These are phyloP conservation scores for Oreamnos americanus DNA, from an alignment of 2,113 vertebrate species.

Conservation along the genomic window DNA sequence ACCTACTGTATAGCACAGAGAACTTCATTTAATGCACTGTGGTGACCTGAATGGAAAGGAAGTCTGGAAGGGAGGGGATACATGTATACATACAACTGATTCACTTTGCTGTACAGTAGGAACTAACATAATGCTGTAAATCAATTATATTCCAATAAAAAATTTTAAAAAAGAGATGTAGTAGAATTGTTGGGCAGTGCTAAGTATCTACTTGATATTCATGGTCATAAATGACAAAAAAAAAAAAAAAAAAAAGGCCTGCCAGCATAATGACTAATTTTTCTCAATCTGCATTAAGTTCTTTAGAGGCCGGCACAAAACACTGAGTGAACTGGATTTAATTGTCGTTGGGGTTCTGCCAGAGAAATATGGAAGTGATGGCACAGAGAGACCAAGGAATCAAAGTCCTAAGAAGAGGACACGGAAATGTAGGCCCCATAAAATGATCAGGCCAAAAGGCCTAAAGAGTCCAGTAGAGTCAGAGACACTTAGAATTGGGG, in stretches of 20 bases:
- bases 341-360: background rate
- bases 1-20: background rate
- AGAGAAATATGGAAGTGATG: too few species aligned
- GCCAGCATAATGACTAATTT: background rate
- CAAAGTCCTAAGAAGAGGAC: background rate
- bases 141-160: background rate
- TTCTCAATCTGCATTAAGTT: background rate
- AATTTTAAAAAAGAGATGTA: background rate
- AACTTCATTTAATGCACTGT: background rate
- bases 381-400: too few species aligned
- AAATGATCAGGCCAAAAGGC: background rate
- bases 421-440: rapidly evolving
- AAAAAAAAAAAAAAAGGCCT: background rate
- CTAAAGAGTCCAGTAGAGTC: background rate
- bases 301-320: background rate
- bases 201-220: background rate
- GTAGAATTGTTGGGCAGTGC: background rate
- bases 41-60: background rate
- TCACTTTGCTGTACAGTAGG: background rate
- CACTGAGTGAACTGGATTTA: background rate
- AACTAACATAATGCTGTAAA: background rate
- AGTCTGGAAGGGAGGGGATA: background rate
- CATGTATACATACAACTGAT: background rate
- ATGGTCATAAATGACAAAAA: background rate
- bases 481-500: background rate